These are phyloP conservation scores for Montifringilla adamsi DNA, from an alignment of 2,113 vertebrate genomes.

Conservation along the genomic window DNA sequence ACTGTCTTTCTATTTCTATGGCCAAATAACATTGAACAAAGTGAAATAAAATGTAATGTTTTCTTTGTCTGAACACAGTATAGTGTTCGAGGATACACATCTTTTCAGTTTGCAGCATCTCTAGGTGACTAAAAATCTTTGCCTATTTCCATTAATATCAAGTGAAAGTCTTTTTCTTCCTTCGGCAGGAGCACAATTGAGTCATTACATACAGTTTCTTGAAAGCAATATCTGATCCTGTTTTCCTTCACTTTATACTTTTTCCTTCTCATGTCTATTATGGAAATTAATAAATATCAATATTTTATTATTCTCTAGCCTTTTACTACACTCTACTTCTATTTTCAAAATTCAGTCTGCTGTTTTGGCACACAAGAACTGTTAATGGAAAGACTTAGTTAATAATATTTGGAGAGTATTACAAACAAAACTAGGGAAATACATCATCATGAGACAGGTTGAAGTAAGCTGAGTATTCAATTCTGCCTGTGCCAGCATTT, in stretches of 20 bases:
- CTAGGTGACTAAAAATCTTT: not conserved
- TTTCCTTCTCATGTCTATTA: not conserved
- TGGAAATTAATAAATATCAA: not conserved
- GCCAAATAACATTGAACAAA: not conserved
- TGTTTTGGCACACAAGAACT: not conserved
- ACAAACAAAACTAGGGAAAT: slow-evolving; percentile 11
- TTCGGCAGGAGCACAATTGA: not conserved
- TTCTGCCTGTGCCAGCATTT: not conserved
- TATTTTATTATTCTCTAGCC: slow-evolving; percentile 7
- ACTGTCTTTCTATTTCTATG: not conserved
- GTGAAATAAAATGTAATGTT: not conserved
- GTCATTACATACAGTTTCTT: not conserved
- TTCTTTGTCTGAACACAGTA: not conserved
- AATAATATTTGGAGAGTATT: slow-evolving; percentile 17
- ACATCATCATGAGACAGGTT: not conserved
- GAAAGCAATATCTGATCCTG: not conserved
- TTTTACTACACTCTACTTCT: slow-evolving; percentile 27
- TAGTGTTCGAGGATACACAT: not conserved
- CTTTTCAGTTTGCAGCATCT: not conserved
- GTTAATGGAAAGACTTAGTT: slow-evolving; percentile 28
- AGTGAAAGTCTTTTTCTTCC: not conserved
- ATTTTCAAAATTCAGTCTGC: not conserved
- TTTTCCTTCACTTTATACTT: not conserved
- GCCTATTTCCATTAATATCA: not conserved
- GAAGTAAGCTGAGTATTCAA: not conserved